Conservation (phyloP, 2,797 vertebrate species). For the Macropodus opercularis region DNA sequence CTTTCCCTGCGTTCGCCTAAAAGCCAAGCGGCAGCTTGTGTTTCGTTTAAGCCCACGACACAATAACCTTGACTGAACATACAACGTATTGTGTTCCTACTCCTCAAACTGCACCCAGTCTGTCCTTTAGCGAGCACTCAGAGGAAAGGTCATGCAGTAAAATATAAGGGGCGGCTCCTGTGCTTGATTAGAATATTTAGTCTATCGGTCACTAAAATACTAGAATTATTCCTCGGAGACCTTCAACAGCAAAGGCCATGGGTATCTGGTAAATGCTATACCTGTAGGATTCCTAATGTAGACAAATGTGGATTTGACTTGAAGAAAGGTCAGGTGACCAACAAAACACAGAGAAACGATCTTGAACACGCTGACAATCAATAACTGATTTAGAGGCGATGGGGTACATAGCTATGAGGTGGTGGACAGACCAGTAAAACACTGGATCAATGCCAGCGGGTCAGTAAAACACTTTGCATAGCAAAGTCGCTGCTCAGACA, state of each 20-base stretch:
- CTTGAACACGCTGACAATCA: background rate
- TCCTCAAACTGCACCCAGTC: background rate
- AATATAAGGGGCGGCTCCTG: too few relatives aligned
- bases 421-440: background rate
- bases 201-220: background rate
- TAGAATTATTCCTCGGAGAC: background rate
- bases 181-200: background rate
- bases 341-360: background rate
- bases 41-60: conserved; percentile 19
- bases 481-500: too few relatives aligned
- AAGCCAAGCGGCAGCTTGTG: background rate
- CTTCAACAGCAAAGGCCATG: background rate
- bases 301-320: background rate
- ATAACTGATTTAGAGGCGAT: conserved; percentile 16
- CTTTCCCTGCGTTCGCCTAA: conserved; percentile 1
- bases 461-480: background rate
- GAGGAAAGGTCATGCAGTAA: background rate
- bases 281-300: background rate
- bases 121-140: background rate
- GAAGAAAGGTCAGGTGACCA: conserved; percentile 8
- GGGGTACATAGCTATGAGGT: background rate
- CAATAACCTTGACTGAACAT: background rate
- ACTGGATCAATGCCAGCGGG: background rate
- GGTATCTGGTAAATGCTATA: background rate
- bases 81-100: background rate